Percentiles rank a stretch among this genome's conserved stretches.
These are phyloP conservation scores for Moxostoma hubbsi DNA, from an alignment of 2,797 vertebrate species.

Conservation along the genomic window DNA sequence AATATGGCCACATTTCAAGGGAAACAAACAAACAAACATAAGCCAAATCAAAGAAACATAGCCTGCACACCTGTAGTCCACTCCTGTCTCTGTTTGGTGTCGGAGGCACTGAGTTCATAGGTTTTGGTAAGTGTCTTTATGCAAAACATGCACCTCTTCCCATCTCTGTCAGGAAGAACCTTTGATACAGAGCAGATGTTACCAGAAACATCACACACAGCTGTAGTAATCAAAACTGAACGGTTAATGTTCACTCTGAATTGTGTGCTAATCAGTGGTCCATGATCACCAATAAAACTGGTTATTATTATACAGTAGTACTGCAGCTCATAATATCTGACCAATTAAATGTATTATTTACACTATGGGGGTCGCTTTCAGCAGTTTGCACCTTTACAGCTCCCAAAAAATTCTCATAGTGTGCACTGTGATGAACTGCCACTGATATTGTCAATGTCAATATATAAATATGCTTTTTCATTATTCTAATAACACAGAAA, in stretches of 20 bases:
- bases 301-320: no score
- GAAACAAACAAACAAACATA: background rate
- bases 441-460: no score
- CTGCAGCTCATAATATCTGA: no score
- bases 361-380: no score
- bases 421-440: no score
- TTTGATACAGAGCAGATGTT: slow-evolving; percentile 63
- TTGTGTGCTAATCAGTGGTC: background rate
- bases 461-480: no score
- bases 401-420: background rate
- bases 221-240: slow-evolving; percentile 12
- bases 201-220: background rate
- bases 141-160: slow-evolving; percentile 98
- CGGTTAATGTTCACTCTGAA: background rate
- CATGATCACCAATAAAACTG: no score
- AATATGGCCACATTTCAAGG: background rate
- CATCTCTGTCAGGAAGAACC: slow-evolving; percentile 92
- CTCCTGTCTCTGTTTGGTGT: slow-evolving; percentile 96
- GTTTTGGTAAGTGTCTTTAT: slow-evolving; percentile 92
- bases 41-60: background rate
- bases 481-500: background rate
- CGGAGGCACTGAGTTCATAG: slow-evolving; percentile 95
- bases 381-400: no score
- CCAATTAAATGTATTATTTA: background rate
- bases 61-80: slow-evolving; percentile 88